Base-by-base conservation (phyloP, 2,113 vertebrate species). In the Caranx ignobilis region DNA sequence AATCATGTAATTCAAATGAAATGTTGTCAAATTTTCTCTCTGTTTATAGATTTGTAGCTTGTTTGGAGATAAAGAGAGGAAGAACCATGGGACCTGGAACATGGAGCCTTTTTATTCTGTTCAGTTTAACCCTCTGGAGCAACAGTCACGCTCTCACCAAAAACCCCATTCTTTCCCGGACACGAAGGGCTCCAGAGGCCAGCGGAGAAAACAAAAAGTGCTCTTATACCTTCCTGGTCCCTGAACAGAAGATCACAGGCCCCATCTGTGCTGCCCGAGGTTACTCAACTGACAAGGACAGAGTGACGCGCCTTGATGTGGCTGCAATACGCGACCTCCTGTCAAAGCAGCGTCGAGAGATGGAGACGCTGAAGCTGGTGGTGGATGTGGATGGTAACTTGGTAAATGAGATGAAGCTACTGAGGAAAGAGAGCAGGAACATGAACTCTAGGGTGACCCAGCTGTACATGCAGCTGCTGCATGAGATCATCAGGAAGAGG, bases 391-490 rank as follows among this genome's bases (percentile, higher is more conserved):
- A 99, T 0, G 97, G 98, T 2, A 98, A 97, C 91, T 94, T 99
- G 45, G 98, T 99, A 43, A 99, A 96, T 0, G 98, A 99, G 92
- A 98, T 99, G 47, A 99, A 99, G 91, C 86, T 99, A 37, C 89
- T 99, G 88, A 94, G 98, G 74, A 99, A 99, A 79, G 98, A 99
- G 90, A 99, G 98, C n/a, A 96, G 98, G 0, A 99, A 99, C 91
- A 99, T 99, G 98, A 99, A 99, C 92, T 99, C 98, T 0, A 94
- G 98, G 0, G 98, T 99, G 10, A 99, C 98, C 2, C 98, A 99
- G n/a, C 97, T 99, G 69, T 99, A 99, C 37, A 99, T 99, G 98
- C 98, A 99, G 45, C 96, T 99, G 43, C 77, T 99, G 77, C 98
- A 99, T 0, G 98, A 99, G 93, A 99, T 99, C 31, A 99, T 99